Percentiles rank a stretch among this genome's conserved stretches.
Evolutionary conservation across 2,888 invertebrate genomes (phyloP).

Genomic region (Silvanus unidentatus): DNA sequence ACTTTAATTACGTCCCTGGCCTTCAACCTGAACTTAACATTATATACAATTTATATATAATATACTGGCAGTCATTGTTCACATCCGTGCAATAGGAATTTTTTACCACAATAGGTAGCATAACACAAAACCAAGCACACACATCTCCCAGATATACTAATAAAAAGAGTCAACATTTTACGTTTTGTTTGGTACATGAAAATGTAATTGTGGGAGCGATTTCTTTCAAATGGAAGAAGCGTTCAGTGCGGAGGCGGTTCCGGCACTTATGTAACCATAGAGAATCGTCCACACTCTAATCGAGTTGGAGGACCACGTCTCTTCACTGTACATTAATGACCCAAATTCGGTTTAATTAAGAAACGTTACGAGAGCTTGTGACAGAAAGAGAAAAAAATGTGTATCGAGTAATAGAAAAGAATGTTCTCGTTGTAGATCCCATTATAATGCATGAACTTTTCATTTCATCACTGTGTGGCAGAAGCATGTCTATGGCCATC

Average conservation of each 20-base stretch:
- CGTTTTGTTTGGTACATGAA: not conserved
- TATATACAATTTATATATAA: conserved; percentile 10
- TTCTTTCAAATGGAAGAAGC: not conserved
- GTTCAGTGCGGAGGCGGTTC: no score
- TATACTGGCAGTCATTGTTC: conserved; percentile 25
- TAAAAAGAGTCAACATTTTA: not conserved
- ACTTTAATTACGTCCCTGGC: conserved; percentile 30
- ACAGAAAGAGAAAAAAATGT: no score
- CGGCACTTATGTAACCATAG: no score
- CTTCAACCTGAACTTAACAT: conserved; percentile 36
- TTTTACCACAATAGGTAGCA: not conserved
- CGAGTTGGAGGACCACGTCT: no score
- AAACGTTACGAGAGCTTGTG: not conserved
- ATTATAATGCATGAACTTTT: conserved; percentile 6
- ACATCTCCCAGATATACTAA: not conserved
- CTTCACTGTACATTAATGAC: no score
- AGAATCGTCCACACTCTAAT: no score
- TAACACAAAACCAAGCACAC: not conserved
- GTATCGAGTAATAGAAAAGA: conserved; percentile 1
- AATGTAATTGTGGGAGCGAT: not conserved
- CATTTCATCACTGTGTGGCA: conserved; percentile 5
- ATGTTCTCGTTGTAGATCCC: not conserved
- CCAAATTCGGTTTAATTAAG: not conserved
- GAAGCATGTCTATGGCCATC: conserved; percentile 24
- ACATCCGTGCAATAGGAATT: conserved; percentile 18